These are phyloP conservation scores for Channa maculata DNA, from an alignment of 2,113 vertebrate genomes.

Conservation along the genomic window DNA sequence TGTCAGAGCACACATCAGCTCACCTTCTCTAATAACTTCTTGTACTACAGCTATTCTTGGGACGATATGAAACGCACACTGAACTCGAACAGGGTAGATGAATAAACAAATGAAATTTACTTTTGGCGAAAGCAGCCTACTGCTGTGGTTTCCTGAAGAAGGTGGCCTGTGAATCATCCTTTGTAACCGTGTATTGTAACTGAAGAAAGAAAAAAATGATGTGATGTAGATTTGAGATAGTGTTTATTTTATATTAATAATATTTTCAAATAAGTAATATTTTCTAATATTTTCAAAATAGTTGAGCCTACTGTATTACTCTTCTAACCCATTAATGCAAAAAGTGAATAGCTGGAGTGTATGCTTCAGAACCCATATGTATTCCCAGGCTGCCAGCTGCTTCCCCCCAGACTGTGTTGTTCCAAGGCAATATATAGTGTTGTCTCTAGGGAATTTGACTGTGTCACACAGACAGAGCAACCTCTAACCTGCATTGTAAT, in stretches of 20 bases:
- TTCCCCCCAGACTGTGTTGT: constrained; percentile 27
- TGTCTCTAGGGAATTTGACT: constrained; percentile 41
- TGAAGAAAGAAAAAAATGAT: constrained; percentile 7
- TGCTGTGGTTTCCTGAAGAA: constrained; percentile 69
- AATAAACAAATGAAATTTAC: constrained; percentile 39
- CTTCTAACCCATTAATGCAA: constrained; percentile 59
- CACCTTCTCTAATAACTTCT: constrained; percentile 35
- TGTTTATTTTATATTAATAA: constrained; percentile 32
- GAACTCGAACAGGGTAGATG: constrained; percentile 20
- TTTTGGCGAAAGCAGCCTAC: constrained; percentile 35
- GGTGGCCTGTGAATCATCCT: constrained; percentile 57
- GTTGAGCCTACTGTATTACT: constrained; percentile 5
- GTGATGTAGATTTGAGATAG: constrained; percentile 19
- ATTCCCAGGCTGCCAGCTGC: neutral
- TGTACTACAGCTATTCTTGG: constrained; percentile 20
- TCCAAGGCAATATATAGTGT: constrained; percentile 44
- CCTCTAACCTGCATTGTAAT: constrained; percentile 22
- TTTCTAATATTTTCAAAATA: no score
- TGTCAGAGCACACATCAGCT: constrained; percentile 45
- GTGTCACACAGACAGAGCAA: constrained; percentile 20
- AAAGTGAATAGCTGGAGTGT: constrained; percentile 47
- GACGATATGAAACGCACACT: constrained; percentile 8
- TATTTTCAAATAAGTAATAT: no score
- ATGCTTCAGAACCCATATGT: constrained; percentile 51
- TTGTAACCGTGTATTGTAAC: constrained; percentile 22